These are phyloP conservation scores for Nerophis lumbriciformis DNA, from an alignment of 2,113 vertebrate genomes.

Conservation along the genomic window DNA sequence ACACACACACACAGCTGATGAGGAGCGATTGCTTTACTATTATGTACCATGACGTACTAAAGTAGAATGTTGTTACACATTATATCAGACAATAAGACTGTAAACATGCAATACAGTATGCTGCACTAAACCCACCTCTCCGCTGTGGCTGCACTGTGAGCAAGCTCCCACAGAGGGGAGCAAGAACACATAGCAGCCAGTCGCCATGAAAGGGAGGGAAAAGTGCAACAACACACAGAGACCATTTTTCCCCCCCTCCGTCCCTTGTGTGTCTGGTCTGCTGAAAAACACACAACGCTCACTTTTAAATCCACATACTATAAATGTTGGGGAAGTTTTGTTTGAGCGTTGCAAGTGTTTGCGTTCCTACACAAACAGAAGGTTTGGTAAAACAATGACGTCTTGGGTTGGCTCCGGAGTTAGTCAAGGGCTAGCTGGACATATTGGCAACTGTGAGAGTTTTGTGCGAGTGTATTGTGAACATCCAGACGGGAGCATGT, in stretches of 20 bases:
- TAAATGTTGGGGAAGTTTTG: background rate
- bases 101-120: background rate
- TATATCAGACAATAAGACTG: background rate
- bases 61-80: no score
- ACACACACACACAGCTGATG: no score
- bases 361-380: no score
- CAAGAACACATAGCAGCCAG: constrained; percentile 44
- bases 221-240: constrained; percentile 50
- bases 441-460: background rate
- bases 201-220: constrained; percentile 54
- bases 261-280: constrained; percentile 1
- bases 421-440: background rate
- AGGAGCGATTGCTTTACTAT: no score
- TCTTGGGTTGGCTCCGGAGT: background rate
- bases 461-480: constrained; percentile 20
- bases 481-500: constrained; percentile 47
- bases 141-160: constrained; percentile 40
- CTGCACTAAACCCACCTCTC: background rate
- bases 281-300: background rate
- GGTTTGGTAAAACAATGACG: background rate
- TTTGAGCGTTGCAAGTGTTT: no score
- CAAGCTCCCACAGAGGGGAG: constrained; percentile 64
- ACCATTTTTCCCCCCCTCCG: constrained; percentile 46
- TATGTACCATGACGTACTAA: no score
- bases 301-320: background rate